Percentiles rank a stretch among this genome's conserved stretches.
Conservation (phyloP, 2,888 invertebrate species). For the Lumbricus terrestris region DNA sequence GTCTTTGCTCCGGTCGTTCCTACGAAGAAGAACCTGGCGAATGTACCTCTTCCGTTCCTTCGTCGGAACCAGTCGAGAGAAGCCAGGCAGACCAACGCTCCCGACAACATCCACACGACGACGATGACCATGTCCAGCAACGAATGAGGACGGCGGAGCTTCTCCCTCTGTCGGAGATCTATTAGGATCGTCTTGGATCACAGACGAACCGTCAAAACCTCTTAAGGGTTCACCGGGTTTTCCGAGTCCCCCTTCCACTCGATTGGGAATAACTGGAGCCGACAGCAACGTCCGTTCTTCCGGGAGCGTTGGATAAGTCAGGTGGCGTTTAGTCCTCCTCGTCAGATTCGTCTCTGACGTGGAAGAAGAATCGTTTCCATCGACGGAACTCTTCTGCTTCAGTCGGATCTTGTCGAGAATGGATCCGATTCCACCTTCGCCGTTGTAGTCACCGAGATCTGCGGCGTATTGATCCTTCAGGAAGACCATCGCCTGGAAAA, state of each 20-base stretch:
- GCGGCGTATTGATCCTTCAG: conserved; percentile 19
- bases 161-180: not conserved
- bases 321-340: not conserved
- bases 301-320: not conserved
- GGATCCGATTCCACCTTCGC: not conserved
- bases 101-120: too few species aligned
- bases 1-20: not conserved
- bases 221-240: not conserved
- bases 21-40: not conserved
- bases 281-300: not conserved
- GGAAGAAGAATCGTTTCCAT: not conserved
- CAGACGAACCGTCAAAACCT: not conserved
- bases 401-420: conserved; percentile 15
- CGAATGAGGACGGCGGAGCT: not conserved
- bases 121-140: not conserved
- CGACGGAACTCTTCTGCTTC: not conserved
- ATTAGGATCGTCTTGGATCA: not conserved
- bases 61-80: not conserved
- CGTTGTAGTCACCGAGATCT: conserved; percentile 7
- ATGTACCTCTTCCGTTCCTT: not conserved
- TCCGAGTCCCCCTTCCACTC: not conserved
- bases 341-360: too few species aligned
- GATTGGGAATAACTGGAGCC: not conserved
- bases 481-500: conserved; percentile 23
- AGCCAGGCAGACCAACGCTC: not conserved